Evolutionary conservation across 2,797 vertebrate species (phyloP).

Genomic region (Poeciliopsis infans): DNA sequence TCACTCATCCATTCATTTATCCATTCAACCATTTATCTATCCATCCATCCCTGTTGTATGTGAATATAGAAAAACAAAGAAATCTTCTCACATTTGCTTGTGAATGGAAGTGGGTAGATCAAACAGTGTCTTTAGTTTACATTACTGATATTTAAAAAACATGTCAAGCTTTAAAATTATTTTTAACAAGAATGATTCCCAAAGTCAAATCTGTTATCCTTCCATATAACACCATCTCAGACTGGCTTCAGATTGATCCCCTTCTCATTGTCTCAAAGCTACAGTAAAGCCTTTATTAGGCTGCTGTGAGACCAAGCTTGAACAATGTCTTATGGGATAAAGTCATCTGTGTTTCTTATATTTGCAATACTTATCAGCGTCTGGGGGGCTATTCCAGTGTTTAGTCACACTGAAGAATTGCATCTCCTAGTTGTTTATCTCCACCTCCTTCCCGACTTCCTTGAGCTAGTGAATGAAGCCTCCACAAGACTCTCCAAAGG

Average conservation of each 20-base stretch:
- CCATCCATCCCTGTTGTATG: neutral
- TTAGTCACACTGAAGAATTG: conserved; percentile 47
- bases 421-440: conserved; percentile 43
- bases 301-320: conserved; percentile 10
- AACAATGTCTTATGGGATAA: conserved; percentile 18
- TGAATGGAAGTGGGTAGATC: neutral
- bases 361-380: conserved; percentile 26
- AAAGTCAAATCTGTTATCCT: neutral
- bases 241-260: neutral
- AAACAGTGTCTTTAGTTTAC: neutral
- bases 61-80: neutral
- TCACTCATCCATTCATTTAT: neutral
- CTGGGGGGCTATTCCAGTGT: conserved; percentile 18
- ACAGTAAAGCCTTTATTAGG: conserved; percentile 15
- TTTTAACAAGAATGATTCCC: neutral
- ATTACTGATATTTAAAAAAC: neutral
- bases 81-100: neutral
- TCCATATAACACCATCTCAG: neutral
- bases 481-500: conserved; percentile 33
- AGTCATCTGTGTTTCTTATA: conserved; percentile 51
- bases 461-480: conserved; percentile 45
- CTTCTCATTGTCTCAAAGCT: conserved; percentile 6
- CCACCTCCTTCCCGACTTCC: conserved; percentile 22
- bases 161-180: neutral
- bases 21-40: neutral